Conservation (phyloP, 2,113 vertebrate species). For the Hippopotamus amphibius region DNA sequence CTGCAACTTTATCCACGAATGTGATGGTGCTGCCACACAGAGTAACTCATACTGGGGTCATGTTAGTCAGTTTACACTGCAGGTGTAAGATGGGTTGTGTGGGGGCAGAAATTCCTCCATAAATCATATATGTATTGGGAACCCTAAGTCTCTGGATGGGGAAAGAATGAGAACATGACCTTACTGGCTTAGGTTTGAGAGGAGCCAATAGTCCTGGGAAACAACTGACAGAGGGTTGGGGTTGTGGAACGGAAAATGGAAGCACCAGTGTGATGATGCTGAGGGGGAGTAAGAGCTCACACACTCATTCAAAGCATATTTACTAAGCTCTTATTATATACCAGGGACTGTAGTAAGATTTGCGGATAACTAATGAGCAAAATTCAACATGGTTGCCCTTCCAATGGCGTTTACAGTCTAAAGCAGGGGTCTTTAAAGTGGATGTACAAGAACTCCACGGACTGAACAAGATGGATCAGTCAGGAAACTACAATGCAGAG, state of each 20-base stretch:
- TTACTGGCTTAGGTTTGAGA: neutral
- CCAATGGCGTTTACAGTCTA: neutral
- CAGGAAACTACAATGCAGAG: neutral
- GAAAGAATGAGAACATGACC: neutral
- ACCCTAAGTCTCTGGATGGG: neutral
- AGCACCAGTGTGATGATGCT: neutral
- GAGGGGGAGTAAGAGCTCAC: neutral
- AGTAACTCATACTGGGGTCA: neutral
- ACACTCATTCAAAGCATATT: neutral
- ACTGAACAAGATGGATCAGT: neutral
- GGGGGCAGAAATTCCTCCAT: neutral
- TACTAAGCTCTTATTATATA: neutral
- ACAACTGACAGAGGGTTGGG: neutral
- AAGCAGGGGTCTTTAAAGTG: neutral
- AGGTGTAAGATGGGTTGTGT: neutral
- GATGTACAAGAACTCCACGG: neutral
- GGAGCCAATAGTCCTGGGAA: neutral
- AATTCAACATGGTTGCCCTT: neutral
- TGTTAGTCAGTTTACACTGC: neutral
- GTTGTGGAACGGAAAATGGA: neutral
- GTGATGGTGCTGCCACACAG: neutral
- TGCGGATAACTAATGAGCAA: neutral
- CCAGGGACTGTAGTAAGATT: neutral
- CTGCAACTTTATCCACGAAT: neutral
- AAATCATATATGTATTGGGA: neutral